Evolutionary conservation across 2,113 vertebrate species (phyloP).

Genomic region (Rhadina sibilatrix): DNA sequence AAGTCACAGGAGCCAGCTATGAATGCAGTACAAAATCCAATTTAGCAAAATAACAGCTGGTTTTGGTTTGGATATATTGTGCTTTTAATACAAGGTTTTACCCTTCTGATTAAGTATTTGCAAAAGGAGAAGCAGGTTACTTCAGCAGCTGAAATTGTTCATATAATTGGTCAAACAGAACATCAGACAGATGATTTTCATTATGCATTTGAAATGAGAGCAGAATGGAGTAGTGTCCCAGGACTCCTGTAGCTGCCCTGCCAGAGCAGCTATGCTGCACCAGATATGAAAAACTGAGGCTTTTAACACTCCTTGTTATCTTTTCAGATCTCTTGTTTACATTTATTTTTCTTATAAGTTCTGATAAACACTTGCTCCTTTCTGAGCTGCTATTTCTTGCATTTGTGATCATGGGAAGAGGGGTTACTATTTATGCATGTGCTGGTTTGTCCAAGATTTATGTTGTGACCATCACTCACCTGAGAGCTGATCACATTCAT

Average conservation of each 20-base stretch:
- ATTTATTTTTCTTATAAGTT: neutral
- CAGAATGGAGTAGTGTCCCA: neutral
- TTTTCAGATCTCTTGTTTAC: neutral
- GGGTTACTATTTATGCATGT: neutral
- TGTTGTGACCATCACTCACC: neutral
- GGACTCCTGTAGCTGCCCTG: neutral
- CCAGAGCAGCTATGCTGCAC: neutral
- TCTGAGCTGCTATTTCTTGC: neutral
- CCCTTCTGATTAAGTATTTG: neutral
- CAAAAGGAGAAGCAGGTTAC: neutral
- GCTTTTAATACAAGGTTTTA: neutral
- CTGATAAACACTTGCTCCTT: neutral
- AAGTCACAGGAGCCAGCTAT: neutral
- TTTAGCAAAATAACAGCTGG: neutral
- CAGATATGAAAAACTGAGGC: neutral
- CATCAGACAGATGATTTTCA: neutral
- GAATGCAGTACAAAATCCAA: neutral
- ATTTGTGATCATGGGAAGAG: neutral
- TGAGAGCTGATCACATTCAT: neutral
- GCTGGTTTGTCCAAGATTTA: neutral
- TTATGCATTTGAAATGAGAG: neutral
- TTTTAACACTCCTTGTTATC: neutral
- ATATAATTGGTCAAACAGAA: neutral
- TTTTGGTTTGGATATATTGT: neutral
- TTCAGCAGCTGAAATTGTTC: neutral